Conservation (phyloP, 1,140 invertebrate genomes). For the Drosophila grimshawi region DNA sequence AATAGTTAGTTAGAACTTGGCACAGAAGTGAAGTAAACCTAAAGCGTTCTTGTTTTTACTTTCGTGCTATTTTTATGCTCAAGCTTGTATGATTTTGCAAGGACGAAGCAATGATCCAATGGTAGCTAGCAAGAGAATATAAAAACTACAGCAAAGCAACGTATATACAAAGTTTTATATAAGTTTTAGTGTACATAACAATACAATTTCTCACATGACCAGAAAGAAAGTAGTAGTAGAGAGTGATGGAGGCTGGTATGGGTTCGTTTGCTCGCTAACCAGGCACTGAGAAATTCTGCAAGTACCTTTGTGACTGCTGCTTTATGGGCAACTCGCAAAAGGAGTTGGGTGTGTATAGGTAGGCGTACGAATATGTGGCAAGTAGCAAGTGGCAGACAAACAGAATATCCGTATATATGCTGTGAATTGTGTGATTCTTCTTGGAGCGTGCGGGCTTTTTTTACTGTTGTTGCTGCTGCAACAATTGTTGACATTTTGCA, state of each 20-base stretch:
- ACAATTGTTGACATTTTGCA: conserved; percentile 68
- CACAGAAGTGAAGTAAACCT: no score
- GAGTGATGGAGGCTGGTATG: not conserved
- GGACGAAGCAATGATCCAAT: not conserved
- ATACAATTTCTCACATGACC: conserved; percentile 57
- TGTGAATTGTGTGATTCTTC: conserved; percentile 56
- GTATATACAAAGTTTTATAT: conserved; percentile 7
- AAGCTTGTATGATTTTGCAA: no score
- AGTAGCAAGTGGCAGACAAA: conserved; percentile 11
- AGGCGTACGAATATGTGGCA: not conserved
- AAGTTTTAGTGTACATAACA: conserved; percentile 34
- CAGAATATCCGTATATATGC: conserved; percentile 25
- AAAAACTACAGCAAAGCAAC: conserved; percentile 25
- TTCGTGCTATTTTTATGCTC: no score
- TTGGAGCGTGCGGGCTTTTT: conserved; percentile 37
- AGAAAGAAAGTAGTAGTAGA: not conserved
- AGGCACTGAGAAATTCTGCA: conserved; percentile 65
- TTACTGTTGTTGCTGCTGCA: conserved; percentile 39
- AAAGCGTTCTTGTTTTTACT: no score
- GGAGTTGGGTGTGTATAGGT: not conserved
- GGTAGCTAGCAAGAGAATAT: conserved; percentile 36
- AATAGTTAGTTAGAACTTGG: no score
- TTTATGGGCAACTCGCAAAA: conserved; percentile 31
- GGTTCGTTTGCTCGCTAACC: conserved; percentile 49
- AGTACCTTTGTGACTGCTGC: conserved; percentile 58